Evolutionary conservation across 2,113 vertebrate genomes (phyloP).

Genomic region (Leptodactylus fuscus): DNA sequence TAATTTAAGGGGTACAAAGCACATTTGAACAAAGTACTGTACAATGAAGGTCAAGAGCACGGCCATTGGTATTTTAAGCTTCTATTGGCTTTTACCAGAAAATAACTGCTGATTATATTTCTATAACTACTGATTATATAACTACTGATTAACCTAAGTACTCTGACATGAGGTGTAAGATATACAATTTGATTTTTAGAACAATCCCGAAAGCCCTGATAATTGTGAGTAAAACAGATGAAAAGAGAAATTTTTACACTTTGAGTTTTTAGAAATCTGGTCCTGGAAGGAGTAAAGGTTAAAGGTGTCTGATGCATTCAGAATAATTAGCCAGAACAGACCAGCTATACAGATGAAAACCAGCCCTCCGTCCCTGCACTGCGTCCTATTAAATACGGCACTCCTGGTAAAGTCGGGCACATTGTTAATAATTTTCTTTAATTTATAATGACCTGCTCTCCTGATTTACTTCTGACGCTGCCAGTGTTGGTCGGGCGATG

Average conservation of each 20-base stretch:
- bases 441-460: conserved; percentile 64
- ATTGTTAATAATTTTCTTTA: conserved; percentile 47
- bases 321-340: conserved; percentile 70
- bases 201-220: not conserved
- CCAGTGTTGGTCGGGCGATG: conserved; percentile 20
- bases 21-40: not conserved
- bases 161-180: not conserved
- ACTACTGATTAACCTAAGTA: too few species aligned
- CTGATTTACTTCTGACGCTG: conserved; percentile 64
- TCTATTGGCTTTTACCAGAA: not conserved
- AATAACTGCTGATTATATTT: not conserved
- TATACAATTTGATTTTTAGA: not conserved
- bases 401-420: not conserved
- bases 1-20: not conserved
- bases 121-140: too few species aligned
- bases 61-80: not conserved
- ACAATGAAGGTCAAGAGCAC: not conserved
- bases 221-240: not conserved
- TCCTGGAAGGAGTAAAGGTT: conserved; percentile 66
- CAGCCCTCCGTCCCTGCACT: not conserved
- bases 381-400: not conserved
- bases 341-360: conserved; percentile 72
- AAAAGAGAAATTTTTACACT: not conserved
- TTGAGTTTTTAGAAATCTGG: not conserved
- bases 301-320: conserved; percentile 72